Evolutionary conservation across 2,113 vertebrate species (phyloP).

Genomic region (Synchiropus splendidus): DNA sequence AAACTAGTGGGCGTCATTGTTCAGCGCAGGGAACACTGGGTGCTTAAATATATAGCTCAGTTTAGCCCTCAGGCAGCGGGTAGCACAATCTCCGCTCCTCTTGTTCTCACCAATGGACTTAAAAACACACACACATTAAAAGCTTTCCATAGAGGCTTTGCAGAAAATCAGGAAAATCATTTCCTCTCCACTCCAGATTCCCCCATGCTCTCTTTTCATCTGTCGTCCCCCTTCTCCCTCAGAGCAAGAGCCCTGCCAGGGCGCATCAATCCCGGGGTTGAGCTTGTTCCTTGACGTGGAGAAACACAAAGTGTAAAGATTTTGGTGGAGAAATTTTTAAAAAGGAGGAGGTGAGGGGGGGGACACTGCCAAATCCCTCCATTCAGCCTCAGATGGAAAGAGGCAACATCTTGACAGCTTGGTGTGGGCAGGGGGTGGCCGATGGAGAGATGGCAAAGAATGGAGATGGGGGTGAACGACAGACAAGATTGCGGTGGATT

Average conservation of each 20-base stretch:
- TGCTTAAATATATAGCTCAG: conserved; percentile 60
- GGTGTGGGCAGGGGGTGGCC: conserved; percentile 8
- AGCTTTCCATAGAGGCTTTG: conserved; percentile 57
- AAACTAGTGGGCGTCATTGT: conserved; percentile 66
- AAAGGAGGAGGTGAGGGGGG: conserved; percentile 15
- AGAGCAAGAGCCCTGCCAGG: conserved; percentile 52
- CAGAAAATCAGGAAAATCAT: conserved; percentile 58
- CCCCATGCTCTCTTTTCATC: conserved; percentile 18
- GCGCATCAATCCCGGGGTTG: conserved; percentile 49
- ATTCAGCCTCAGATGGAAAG: conserved; percentile 51
- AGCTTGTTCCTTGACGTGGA: conserved; percentile 48
- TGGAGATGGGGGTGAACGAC: conserved; percentile 17
- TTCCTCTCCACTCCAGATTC: conserved; percentile 44
- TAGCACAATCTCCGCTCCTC: conserved; percentile 51
- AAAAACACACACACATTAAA: conserved; percentile 43
- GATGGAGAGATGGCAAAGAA: conserved; percentile 9
- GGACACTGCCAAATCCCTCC: conserved; percentile 55
- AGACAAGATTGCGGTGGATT: conserved; percentile 20
- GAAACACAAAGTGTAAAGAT: conserved; percentile 58
- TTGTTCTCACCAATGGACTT: conserved; percentile 56
- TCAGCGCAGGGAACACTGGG: conserved; percentile 49
- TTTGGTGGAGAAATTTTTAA: conserved; percentile 55
- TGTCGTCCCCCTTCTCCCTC: conserved; percentile 41
- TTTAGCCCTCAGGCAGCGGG: conserved; percentile 49
- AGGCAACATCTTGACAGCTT: conserved; percentile 61